A percentile compares a stretch with the other conserved stretches of the same genome.
Evolutionary conservation across 1,140 invertebrate species (phyloP).

Genomic region (Drosophila lini): DNA sequence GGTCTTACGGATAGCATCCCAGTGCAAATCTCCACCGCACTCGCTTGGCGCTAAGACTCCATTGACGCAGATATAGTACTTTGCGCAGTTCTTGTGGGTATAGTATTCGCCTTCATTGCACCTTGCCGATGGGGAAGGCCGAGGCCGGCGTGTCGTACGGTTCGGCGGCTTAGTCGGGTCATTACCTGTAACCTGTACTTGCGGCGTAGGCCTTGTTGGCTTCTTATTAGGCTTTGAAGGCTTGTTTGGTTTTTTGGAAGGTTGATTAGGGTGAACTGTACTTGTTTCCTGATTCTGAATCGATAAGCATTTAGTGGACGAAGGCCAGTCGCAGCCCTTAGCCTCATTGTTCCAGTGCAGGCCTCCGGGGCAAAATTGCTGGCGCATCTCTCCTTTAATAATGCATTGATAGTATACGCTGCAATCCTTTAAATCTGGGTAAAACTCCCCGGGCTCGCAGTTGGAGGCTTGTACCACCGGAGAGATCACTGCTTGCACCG

Average conservation of each 20-base stretch:
- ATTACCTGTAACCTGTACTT: background rate
- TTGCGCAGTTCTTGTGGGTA: constrained; percentile 83
- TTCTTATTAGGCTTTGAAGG: constrained; percentile 31
- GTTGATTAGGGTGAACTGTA: constrained; percentile 18
- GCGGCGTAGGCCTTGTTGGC: constrained; percentile 15
- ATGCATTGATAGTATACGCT: constrained; percentile 91
- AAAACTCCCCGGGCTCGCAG: constrained; percentile 88
- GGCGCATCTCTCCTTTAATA: constrained; percentile 87
- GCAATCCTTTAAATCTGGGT: constrained; percentile 89
- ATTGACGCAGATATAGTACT: constrained; percentile 80
- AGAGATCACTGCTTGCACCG: constrained; percentile 83
- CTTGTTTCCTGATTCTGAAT: constrained; percentile 33
- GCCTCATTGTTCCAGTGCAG: constrained; percentile 90
- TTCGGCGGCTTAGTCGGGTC: constrained; percentile 17
- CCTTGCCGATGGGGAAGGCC: constrained; percentile 34
- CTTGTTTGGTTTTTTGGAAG: constrained; percentile 39
- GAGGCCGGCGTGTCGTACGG: constrained; percentile 44
- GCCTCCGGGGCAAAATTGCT: constrained; percentile 89
- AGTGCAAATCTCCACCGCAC: constrained; percentile 90
- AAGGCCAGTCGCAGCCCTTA: constrained; percentile 91
- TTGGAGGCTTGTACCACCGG: constrained; percentile 84
- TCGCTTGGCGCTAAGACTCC: constrained; percentile 61
- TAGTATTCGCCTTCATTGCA: constrained; percentile 86
- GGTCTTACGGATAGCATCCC: constrained; percentile 89
- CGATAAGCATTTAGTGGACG: constrained; percentile 87